Evolutionary conservation across 1,140 invertebrate genomes (phyloP), one percentile per base, ranked within the genome.

Genomic region (Trichonephila clavata): DNA sequence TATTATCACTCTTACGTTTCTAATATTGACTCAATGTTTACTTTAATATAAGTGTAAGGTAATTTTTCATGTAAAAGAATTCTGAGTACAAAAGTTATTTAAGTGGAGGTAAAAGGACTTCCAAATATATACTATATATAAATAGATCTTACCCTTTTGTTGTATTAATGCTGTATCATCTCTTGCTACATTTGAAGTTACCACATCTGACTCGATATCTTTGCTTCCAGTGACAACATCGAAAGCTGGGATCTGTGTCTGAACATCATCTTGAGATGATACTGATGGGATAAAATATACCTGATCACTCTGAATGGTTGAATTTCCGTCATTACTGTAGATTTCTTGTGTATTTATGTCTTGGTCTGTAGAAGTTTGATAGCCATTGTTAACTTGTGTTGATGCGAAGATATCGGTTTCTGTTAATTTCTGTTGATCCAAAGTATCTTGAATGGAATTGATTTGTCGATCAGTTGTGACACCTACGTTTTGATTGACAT

Each of bases 281-380:
- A 92, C 61, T 20, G 71, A 77, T 27, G 91, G 91, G 32, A 92
- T 65, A 27, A 92, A 92, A 21, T 92, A 92, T 39, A 92, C 27
- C 39, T 86, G 59, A 21, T 92, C 91, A 4, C 7, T 32, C 16
- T 59, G 60, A 5, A n/a, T 59, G 18, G 89, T 90, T 20, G 59
- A 6, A 68, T 84, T 84, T 65, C 60, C 84, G 13, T 80, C 39
- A 21, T 65, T 57, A 24, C 16, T 32, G 8, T 57, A 39, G 10
- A 63, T 32, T 60, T 92, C 27, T 14, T 90, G 88, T 7, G 88
- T 80, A 39, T 24, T 63, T 43, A 90, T 21, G 27, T 39, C 32
- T 63, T 20, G 16, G 21, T 50, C 43, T 20, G 88, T 90, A 1
- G 88, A 80, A 57, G 50, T 60, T 10, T 77, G 88, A 20, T 27